Percentiles rank a stretch among this genome's conserved stretches.
These are phyloP conservation scores for Neodiprion lecontei DNA, from an alignment of 1,140 invertebrate species.

Conservation along the genomic window DNA sequence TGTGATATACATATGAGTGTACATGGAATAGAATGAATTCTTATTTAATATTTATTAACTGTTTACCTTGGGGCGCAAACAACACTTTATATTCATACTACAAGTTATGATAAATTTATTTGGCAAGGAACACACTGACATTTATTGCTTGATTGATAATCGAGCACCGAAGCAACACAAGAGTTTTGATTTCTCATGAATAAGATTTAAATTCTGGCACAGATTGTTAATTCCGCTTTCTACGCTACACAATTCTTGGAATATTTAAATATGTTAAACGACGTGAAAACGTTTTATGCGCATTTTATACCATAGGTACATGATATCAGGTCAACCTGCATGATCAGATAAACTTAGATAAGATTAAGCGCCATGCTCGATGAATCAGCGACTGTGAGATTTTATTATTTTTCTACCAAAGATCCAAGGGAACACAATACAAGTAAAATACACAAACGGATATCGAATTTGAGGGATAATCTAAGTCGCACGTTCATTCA, in stretches of 20 bases:
- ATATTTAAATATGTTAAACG: background rate
- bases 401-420: no score
- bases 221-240: background rate
- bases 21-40: background rate
- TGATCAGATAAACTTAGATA: constrained; percentile 11
- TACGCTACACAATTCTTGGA: no score
- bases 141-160: background rate
- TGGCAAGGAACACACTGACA: background rate
- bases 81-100: background rate
- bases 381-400: background rate
- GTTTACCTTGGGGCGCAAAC: background rate
- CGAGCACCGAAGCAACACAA: background rate
- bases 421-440: no score
- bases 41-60: constrained; percentile 1
- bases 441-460: no score
- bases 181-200: background rate
- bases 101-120: background rate
- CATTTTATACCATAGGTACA: background rate
- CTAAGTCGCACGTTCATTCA: no score
- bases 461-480: no score
- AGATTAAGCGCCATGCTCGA: constrained; percentile 1
- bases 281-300: background rate
- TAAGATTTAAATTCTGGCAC: background rate
- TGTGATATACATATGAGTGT: constrained; percentile 7
- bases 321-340: background rate